phyloP scores from a whole-genome alignment of 2,888 invertebrate genomes.

The Ormia ochracea region DNA sequence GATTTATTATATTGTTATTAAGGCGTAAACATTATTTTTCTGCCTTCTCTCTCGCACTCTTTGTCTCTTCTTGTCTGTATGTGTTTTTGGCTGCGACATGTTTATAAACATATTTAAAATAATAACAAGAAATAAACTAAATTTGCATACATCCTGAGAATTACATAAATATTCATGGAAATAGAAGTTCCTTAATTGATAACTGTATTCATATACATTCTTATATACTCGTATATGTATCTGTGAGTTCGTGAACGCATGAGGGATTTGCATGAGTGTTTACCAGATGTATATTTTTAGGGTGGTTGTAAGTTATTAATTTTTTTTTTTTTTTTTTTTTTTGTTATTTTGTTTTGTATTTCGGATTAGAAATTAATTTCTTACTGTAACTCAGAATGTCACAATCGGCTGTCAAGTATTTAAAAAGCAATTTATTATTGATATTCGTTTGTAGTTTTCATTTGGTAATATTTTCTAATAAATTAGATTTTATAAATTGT shows the following conservation, averaged over 20 bases:
- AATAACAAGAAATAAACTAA: no score
- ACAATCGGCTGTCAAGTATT: conserved; percentile 49
- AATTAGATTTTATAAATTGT: not conserved
- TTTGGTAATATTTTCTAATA: conserved; percentile 5
- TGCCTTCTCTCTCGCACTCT: no score
- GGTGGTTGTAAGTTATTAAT: conserved; percentile 31
- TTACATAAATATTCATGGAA: no score
- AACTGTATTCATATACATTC: no score
- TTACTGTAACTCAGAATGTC: conserved; percentile 48
- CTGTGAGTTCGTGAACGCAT: not conserved
- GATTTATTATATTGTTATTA: conserved; percentile 58
- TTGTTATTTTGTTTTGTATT: conserved; percentile 6
- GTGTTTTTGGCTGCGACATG: not conserved
- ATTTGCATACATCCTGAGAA: no score
- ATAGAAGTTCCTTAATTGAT: no score
- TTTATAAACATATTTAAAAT: conserved; percentile 4
- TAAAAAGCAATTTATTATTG: conserved; percentile 58
- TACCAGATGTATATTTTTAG: not conserved
- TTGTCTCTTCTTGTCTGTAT: no score
- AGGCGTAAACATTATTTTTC: conserved; percentile 47
- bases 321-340: conserved; percentile 13
- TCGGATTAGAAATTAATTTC: conserved; percentile 51
- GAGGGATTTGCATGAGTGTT: not conserved
- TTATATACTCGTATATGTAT: not conserved
- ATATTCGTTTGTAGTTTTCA: conserved; percentile 32